Evolutionary conservation across 1,140 invertebrate species (phyloP).

Genomic region (Portunus trituberculatus): DNA sequence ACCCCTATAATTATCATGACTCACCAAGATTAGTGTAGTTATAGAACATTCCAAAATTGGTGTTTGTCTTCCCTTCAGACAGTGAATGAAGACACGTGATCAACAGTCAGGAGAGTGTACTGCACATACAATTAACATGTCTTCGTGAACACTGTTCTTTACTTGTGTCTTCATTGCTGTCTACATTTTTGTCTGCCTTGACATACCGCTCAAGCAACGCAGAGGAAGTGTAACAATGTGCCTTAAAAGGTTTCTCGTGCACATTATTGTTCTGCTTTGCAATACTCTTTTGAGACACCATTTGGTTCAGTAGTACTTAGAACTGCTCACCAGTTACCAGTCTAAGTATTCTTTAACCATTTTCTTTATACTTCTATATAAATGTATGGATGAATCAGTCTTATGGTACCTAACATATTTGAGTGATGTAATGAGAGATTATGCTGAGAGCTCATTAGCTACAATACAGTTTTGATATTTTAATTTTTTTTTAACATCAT

Average conservation of each 20-base stretch:
- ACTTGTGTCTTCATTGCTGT: background rate
- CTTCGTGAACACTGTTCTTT: background rate
- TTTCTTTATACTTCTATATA: background rate
- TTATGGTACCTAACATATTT: background rate
- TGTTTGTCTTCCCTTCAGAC: conserved; percentile 66
- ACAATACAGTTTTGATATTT: background rate
- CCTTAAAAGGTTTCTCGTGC: conserved; percentile 59
- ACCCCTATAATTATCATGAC: conserved; percentile 63
- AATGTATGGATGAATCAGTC: conserved; percentile 1
- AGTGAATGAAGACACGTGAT: conserved; percentile 37
- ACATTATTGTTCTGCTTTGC: conserved; percentile 36
- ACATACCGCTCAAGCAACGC: conserved; percentile 69
- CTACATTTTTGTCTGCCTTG: conserved; percentile 51
- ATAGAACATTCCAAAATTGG: conserved; percentile 76
- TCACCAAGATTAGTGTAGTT: conserved; percentile 69
- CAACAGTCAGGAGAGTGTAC: background rate
- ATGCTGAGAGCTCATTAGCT: background rate
- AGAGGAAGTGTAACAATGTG: conserved; percentile 69
- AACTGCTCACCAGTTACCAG: background rate
- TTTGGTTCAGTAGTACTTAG: background rate
- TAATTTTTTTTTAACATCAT: background rate
- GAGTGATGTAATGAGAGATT: conserved; percentile 6
- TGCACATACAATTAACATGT: conserved; percentile 17
- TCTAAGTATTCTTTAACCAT: conserved; percentile 21
- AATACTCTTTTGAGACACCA: background rate